Conservation (phyloP, 1,140 invertebrate genomes). For the Galleria mellonella region DNA sequence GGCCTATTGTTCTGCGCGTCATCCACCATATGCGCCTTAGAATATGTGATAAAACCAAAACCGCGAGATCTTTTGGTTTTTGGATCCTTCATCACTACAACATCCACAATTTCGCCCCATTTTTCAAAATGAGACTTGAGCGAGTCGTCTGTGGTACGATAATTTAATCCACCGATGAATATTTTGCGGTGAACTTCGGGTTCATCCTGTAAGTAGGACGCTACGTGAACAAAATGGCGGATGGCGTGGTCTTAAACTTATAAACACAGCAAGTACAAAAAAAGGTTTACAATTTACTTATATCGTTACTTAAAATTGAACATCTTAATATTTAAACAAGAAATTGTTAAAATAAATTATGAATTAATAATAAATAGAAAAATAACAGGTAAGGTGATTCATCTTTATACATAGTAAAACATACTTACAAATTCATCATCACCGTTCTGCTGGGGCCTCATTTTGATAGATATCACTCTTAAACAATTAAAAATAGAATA, state of each 20-base stretch:
- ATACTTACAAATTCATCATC: constrained; percentile 65
- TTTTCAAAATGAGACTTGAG: constrained; percentile 95
- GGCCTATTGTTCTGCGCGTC: constrained; percentile 92
- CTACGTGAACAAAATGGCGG: constrained; percentile 62
- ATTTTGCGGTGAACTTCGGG: constrained; percentile 96
- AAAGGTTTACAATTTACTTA: too few relatives aligned
- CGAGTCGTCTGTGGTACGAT: constrained; percentile 95
- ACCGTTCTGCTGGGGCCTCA: constrained; percentile 63
- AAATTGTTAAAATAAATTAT: too few relatives aligned
- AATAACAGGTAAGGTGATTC: background rate
- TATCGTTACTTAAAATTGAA: too few relatives aligned
- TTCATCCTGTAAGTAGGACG: constrained; percentile 77
- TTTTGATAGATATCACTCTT: constrained; percentile 17
- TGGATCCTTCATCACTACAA: constrained; percentile 98
- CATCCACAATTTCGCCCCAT: constrained; percentile 98
- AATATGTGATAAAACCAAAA: constrained; percentile 98
- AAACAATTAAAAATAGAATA: background rate
- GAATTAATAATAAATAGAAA: background rate
- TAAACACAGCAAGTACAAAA: too few relatives aligned
- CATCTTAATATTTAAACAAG: too few relatives aligned
- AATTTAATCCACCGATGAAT: constrained; percentile 97
- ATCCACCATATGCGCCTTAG: constrained; percentile 94
- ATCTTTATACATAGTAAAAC: constrained; percentile 2
- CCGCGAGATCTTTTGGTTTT: constrained; percentile 93
- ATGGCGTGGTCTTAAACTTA: constrained; percentile 15